phyloP scores from a whole-genome alignment of 2,888 invertebrate species.

The Camptogramma bilineatum region DNA sequence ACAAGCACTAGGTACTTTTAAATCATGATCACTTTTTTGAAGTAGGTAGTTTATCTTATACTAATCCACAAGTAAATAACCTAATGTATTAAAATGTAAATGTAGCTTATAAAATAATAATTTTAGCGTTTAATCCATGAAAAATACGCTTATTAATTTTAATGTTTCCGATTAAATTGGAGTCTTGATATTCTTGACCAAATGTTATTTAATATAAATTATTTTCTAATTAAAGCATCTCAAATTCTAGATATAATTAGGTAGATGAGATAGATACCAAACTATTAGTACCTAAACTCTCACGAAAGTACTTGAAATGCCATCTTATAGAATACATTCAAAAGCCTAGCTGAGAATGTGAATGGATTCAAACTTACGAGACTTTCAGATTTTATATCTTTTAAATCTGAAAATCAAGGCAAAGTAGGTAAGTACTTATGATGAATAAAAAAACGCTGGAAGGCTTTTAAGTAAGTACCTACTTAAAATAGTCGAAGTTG shows the following conservation, averaged over 20 bases:
- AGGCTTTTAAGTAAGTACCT: neutral
- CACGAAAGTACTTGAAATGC: constrained; percentile 7
- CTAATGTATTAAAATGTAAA: constrained; percentile 39
- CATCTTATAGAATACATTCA: constrained; percentile 12
- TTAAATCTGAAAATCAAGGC: neutral
- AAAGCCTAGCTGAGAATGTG: constrained; percentile 11
- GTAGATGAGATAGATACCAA: constrained; percentile 20
- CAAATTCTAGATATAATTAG: constrained; percentile 69
- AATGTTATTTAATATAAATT: constrained; percentile 79
- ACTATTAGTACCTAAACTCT: constrained; percentile 14
- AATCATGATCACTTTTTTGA: constrained; percentile 40
- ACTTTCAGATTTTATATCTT: neutral
- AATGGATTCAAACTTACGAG: neutral
- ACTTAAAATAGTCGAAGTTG: neutral
- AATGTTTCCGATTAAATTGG: constrained; percentile 84
- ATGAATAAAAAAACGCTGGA: neutral
- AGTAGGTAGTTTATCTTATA: constrained; percentile 38
- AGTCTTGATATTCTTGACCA: constrained; percentile 84
- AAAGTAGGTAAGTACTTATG: neutral
- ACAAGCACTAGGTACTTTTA: constrained; percentile 38
- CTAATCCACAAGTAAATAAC: constrained; percentile 21
- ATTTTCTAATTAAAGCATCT: constrained; percentile 76
- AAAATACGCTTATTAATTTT: constrained; percentile 86
- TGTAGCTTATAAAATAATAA: constrained; percentile 45
- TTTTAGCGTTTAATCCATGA: constrained; percentile 75